Base-by-base conservation (phyloP, 1,140 invertebrate species). In the Brachionus sp. region DNA sequence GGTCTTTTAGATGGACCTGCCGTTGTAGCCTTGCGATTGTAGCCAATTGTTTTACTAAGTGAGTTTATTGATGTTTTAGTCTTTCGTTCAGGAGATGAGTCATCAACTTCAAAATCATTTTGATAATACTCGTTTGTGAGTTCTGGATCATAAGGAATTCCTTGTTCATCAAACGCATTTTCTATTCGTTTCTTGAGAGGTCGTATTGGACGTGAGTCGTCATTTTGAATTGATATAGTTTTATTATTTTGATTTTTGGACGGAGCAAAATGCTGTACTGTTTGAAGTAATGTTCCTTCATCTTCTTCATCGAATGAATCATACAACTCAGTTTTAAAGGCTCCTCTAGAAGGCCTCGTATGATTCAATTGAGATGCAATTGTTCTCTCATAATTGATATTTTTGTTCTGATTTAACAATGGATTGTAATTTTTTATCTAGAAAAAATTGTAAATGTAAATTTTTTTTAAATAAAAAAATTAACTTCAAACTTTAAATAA, bases 71-170 rank as follows among this genome's bases (percentile, higher is more conserved):
- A 37, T 7, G 37, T n/a, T 9, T 19, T 70, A 19, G 66, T 35
- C 37, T 78, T 57, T 35, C 75, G 46, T 37, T 53, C 50, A 25
- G 75, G 75, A 5, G 77, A 53, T 16, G 82, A 83, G 12, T 85
- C 84, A 68, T 86, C 85, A 12, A 86, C 85, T 62, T 85, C 84
- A 77, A 85, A 85, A 68, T 87, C 87, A 7, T 88, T 86, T n/a
- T 86, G 86, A 82, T 89, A 89, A 84, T 87, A 89, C 3, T 87
- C 87, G 33, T 89, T 86, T 5, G 88, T 88, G 19, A 88, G 82
- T 25, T 87, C 85, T 62, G 87, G 86, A 64, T 85, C 86, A 25
- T 87, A 87, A 33, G 88, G 88, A 39, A 89, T 87, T 68, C 88
- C 88, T 87, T 50, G 37, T 29, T 42, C 68, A 73, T 84, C 84